Conservation (phyloP, 2,113 vertebrate genomes). For the Ctenomys sociabilis region DNA sequence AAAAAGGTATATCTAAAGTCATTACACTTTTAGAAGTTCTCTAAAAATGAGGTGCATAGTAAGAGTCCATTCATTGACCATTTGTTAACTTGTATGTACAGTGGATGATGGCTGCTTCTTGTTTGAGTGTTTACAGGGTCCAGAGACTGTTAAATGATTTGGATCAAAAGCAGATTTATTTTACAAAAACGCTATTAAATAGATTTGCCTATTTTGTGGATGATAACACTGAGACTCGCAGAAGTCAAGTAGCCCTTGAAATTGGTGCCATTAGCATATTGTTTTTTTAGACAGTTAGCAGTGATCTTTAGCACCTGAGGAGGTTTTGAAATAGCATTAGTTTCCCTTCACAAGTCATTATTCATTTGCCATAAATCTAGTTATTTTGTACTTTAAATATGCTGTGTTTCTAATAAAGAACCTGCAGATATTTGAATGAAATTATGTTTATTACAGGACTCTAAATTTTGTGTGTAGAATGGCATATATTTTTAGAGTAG, state of each 20-base stretch:
- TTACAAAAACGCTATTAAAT: background rate
- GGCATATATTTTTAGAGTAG: conserved; percentile 61
- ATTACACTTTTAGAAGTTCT: background rate
- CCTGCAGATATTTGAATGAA: conserved; percentile 61
- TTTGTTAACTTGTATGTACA: background rate
- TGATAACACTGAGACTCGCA: background rate
- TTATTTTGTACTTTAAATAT: conserved; percentile 42
- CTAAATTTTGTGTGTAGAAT: conserved; percentile 65
- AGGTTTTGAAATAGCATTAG: conserved; percentile 35
- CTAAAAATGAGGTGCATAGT: background rate
- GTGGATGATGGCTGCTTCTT: background rate
- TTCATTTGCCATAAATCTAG: background rate
- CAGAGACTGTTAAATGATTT: background rate
- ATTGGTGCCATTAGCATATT: background rate
- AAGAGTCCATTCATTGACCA: background rate
- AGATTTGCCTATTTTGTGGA: background rate
- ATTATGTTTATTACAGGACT: conserved; percentile 45
- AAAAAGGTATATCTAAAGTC: background rate
- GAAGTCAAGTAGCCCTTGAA: background rate
- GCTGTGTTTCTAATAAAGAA: conserved; percentile 46
- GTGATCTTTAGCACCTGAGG: background rate
- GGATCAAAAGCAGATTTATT: background rate
- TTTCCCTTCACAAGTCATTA: background rate
- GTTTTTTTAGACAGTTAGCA: conserved; percentile 14
- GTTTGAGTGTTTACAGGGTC: background rate